Percentiles rank a stretch among this genome's conserved stretches.
phyloP scores from a whole-genome alignment of 2,113 vertebrate species.

The Rhynchomys soricoides region DNA sequence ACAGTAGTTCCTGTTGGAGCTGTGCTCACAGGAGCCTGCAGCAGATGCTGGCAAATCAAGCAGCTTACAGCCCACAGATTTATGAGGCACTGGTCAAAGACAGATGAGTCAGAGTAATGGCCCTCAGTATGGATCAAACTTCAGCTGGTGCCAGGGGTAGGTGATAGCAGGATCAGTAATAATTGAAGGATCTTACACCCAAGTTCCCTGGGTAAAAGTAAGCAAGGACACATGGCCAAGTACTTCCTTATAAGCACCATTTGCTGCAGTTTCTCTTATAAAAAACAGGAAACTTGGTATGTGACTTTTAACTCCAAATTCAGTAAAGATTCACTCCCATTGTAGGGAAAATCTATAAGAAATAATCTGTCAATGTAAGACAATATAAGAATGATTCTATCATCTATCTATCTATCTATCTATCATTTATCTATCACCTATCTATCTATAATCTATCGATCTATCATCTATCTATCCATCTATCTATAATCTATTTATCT shows the following conservation, averaged over 20 bases:
- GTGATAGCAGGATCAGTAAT: not conserved
- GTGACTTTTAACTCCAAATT: not conserved
- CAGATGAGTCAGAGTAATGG: not conserved
- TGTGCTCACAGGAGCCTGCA: not conserved
- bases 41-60: constrained; percentile 26
- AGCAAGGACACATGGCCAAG: not conserved
- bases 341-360: rapidly evolving
- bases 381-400: not conserved
- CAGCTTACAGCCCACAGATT: not conserved
- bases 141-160: not conserved
- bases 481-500: not conserved
- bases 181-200: not conserved
- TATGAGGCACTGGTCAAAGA: constrained; percentile 1
- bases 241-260: not conserved
- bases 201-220: not conserved
- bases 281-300: not conserved
- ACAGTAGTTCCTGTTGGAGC: not conserved
- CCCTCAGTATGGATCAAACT: not conserved
- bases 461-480: not conserved
- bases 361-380: not conserved
- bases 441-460: not conserved
- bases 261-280: not conserved
- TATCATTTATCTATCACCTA: no score
- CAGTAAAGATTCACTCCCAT: not conserved
- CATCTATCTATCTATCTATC: not conserved